phyloP scores from a whole-genome alignment of 2,888 invertebrate genomes.

The Calameuta pallipes region DNA sequence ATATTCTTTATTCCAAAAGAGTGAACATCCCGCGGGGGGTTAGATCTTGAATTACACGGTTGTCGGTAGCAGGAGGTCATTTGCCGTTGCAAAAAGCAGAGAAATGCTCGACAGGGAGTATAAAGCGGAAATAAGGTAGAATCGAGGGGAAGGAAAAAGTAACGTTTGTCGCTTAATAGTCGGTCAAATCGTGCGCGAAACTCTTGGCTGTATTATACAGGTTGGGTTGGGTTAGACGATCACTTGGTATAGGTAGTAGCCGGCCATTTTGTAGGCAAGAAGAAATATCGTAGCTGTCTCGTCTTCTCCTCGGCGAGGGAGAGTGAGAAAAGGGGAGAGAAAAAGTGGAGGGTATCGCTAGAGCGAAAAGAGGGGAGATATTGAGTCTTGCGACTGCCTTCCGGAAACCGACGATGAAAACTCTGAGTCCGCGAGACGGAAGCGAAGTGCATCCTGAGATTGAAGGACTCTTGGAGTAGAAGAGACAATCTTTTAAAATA shows the following conservation, averaged over 20 bases:
- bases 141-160: slow-evolving; percentile 29
- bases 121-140: slow-evolving; percentile 18
- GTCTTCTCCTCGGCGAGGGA: not conserved
- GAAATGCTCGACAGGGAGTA: slow-evolving; percentile 23
- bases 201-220: not conserved
- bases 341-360: not conserved
- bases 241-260: not conserved
- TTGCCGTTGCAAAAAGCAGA: slow-evolving; percentile 24
- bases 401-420: not conserved
- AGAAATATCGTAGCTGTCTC: not conserved
- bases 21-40: not conserved
- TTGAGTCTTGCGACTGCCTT: not conserved
- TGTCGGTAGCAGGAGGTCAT: slow-evolving; percentile 49
- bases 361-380: not conserved
- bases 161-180: slow-evolving; percentile 44
- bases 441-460: slow-evolving; percentile 35
- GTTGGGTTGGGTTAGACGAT: not conserved
- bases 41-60: slow-evolving; percentile 61
- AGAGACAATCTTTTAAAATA: slow-evolving; percentile 50
- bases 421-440: not conserved
- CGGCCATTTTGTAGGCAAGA: not conserved
- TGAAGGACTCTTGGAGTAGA: slow-evolving; percentile 37
- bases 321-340: not conserved
- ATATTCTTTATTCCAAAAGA: not conserved
- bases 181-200: slow-evolving; percentile 43